Evolutionary conservation across 2,797 vertebrate genomes (phyloP), one percentile per base, ranked within the genome.

Genomic region (Oophaga sylvatica): DNA sequence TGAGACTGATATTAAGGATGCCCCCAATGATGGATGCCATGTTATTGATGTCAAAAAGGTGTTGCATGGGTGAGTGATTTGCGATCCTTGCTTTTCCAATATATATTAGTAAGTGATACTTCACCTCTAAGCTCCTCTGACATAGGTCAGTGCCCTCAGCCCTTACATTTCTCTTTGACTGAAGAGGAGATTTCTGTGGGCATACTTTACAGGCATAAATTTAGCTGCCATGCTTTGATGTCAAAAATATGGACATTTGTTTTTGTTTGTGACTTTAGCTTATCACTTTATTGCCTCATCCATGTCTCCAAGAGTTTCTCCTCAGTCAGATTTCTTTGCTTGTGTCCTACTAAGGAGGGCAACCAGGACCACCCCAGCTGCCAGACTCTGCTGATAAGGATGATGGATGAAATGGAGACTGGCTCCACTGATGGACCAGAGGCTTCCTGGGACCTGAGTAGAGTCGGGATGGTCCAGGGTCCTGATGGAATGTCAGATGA

Each of bases 391-490:
- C 96, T 96, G 97, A 98, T 98, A 98, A 98, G 97, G 93, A 93
- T 97, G 97, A 98, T 97, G 96, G 96, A 98, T 97, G 94, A 92
- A 93, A 92, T 95, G 92, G 93, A 94, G 92, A 93, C 94, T 97
- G 97, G 97, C 97, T 97, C 97, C 97, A 96, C 93, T 90, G 90
- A 65, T 15, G 94, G 95, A 95, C 95, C 20, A 87, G 92, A 93
- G 90, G 94, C 95, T 96, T 95, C 95, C 96, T 95, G 95, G 95
- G 95, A 95, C 95, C 93, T 82, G 57, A 93, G 96, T 95, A 94
- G 92, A 92, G 93, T 93, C 90, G 90, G 90, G 90, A 26, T 20
- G 90, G 91, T 91, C 92, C 91, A 92, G 92, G 91, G 91, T 91
- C 92, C 81, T 0, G 20, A 17, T 90, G 92, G 94, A 95, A 95